Conservation (phyloP, 2,888 invertebrate genomes). For the Epsilonema sp. region DNA sequence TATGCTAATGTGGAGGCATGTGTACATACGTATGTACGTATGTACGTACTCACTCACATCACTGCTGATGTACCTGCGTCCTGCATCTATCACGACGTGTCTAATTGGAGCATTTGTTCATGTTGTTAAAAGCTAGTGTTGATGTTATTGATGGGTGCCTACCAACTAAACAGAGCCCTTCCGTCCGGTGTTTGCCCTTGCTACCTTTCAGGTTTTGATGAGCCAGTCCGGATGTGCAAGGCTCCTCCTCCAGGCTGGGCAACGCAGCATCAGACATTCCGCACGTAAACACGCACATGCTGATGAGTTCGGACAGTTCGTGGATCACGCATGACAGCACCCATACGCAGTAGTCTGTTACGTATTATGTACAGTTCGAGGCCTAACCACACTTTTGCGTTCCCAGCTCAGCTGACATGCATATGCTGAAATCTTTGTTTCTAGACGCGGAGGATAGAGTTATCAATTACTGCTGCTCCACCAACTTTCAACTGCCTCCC, state of each 20-base stretch:
- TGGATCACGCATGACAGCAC: conserved; percentile 83
- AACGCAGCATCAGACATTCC: conserved; percentile 16
- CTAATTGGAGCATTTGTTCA: too few species aligned
- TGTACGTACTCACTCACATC: too few species aligned
- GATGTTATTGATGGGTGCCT: too few species aligned
- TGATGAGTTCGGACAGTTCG: conserved; percentile 80
- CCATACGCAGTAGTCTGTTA: conserved; percentile 42
- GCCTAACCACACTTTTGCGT: neutral
- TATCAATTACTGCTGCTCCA: conserved; percentile 41
- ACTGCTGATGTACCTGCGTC: too few species aligned
- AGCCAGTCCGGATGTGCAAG: conserved; percentile 17
- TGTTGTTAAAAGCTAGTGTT: too few species aligned
- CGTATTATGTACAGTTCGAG: too few species aligned
- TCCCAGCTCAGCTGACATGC: neutral
- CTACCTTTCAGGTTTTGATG: conserved; percentile 20
- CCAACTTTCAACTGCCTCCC: conserved; percentile 87
- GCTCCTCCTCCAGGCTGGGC: conserved; percentile 18
- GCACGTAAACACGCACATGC: conserved; percentile 26
- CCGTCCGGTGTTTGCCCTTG: too few species aligned
- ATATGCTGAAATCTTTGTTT: neutral
- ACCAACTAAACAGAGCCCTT: too few species aligned
- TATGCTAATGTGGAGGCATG: too few species aligned
- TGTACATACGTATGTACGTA: too few species aligned
- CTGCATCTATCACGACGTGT: too few species aligned
- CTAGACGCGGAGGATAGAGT: conserved; percentile 21